Percentiles rank a stretch among this genome's conserved stretches.
Evolutionary conservation across 2,113 vertebrate species (phyloP).

Genomic region (Baryphthengus martii): DNA sequence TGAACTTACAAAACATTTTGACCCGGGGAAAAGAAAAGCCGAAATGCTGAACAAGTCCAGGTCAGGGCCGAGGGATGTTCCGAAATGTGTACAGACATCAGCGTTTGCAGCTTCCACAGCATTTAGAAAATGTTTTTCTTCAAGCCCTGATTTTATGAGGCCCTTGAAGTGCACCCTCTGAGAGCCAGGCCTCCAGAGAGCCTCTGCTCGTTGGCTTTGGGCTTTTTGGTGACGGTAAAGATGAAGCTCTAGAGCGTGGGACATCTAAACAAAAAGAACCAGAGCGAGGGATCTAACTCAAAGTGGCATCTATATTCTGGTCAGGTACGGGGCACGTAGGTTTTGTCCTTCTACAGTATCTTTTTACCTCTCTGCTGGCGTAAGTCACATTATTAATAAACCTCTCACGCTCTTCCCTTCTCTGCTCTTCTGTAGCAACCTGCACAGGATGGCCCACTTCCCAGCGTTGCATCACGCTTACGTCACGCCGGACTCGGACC

Average conservation of each 20-base stretch:
- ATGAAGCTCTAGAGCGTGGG: no score
- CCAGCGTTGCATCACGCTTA: rapidly evolving
- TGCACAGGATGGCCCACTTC: neutral
- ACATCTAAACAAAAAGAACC: no score
- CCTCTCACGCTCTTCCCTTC: neutral
- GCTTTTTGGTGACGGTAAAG: no score
- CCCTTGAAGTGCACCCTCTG: no score
- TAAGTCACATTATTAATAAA: neutral
- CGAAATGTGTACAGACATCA: neutral
- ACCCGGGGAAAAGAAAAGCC: neutral
- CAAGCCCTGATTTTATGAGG: neutral
- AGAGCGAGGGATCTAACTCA: no score
- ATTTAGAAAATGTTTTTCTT: neutral
- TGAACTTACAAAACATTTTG: neutral
- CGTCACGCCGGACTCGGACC: neutral
- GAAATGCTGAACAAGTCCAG: neutral
- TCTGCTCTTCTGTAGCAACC: neutral
- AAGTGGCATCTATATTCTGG: no score
- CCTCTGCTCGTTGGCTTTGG: no score
- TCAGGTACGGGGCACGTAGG: no score
- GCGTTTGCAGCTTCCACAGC: neutral
- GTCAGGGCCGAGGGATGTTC: neutral
- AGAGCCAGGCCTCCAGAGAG: no score
- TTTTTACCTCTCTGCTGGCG: neutral
- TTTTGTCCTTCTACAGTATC: neutral